Percentiles rank a stretch among this genome's conserved stretches.
Conservation (phyloP, 1,140 invertebrate species). For the Forficula auricularia region DNA sequence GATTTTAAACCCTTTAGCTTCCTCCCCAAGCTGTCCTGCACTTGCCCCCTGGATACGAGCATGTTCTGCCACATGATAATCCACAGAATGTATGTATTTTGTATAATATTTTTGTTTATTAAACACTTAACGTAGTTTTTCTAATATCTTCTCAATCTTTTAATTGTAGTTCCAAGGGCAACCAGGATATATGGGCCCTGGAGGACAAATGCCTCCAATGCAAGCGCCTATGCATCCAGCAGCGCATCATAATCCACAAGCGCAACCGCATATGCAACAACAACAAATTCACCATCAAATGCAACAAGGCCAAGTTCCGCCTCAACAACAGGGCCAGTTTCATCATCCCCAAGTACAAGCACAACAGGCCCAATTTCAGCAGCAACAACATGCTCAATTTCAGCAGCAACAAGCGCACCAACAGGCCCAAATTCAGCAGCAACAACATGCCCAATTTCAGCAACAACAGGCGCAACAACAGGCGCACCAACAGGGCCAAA, state of each 20-base stretch:
- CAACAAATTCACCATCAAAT: slow-evolving; percentile 15
- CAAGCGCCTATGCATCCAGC: slow-evolving; percentile 12
- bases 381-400: slow-evolving; percentile 22
- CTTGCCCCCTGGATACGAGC: slow-evolving; percentile 9
- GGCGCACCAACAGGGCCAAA: slow-evolving; percentile 14
- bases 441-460: slow-evolving; percentile 4
- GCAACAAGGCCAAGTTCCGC: slow-evolving; percentile 11
- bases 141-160: not conserved
- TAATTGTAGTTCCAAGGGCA: not conserved
- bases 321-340: slow-evolving; percentile 14
- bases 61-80: slow-evolving; percentile 7
- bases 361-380: slow-evolving; percentile 11
- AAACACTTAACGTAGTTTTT: not conserved
- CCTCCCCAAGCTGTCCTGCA: slow-evolving; percentile 11
- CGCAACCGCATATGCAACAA: slow-evolving; percentile 8
- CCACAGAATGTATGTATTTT: not conserved
- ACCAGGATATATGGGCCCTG: not conserved
- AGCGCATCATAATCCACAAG: slow-evolving; percentile 7
- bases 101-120: not conserved
- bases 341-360: slow-evolving; percentile 17
- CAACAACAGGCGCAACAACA: slow-evolving; percentile 7
- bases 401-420: slow-evolving; percentile 23
- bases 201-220: slow-evolving; percentile 16
- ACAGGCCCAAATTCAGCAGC: slow-evolving; percentile 8
- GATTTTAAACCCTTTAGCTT: slow-evolving; percentile 14